Evolutionary conservation across 2,113 vertebrate species (phyloP).

Genomic region (Canis aureus): DNA sequence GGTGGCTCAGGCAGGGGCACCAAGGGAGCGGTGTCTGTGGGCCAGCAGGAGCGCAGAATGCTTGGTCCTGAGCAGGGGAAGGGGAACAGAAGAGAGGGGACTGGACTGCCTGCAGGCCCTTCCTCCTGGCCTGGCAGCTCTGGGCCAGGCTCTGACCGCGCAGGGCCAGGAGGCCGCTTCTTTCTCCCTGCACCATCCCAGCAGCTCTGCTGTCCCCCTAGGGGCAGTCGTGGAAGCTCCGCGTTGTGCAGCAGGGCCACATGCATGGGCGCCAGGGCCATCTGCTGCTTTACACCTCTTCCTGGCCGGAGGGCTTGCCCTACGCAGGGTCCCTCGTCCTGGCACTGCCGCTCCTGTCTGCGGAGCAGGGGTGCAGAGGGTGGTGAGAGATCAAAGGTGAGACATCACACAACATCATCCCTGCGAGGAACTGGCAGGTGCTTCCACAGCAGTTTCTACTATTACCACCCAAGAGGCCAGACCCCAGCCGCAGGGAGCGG

Average conservation of each 20-base stretch:
- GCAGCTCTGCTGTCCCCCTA: rapidly evolving
- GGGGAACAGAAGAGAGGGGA: too few species aligned
- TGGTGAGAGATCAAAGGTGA: too few species aligned
- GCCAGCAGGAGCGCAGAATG: rapidly evolving
- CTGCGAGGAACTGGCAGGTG: rapidly evolving
- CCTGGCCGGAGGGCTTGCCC: neutral
- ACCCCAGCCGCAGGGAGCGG: rapidly evolving
- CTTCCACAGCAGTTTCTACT: neutral
- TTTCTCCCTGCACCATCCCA: neutral
- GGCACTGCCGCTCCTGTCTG: neutral
- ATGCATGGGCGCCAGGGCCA: rapidly evolving
- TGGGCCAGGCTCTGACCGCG: rapidly evolving
- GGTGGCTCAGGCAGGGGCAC: rapidly evolving
- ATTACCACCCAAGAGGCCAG: neutral
- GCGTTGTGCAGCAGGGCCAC: rapidly evolving
- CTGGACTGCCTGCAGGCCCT: neutral
- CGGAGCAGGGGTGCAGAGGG: too few species aligned
- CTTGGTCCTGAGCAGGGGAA: neutral
- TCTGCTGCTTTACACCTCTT: neutral
- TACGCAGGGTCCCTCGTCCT: neutral
- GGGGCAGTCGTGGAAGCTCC: rapidly evolving
- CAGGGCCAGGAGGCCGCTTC: rapidly evolving
- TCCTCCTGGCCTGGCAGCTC: neutral
- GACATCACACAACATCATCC: rapidly evolving
- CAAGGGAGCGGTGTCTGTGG: rapidly evolving